These are phyloP conservation scores for Zenarchopterus dispar DNA, from an alignment of 2,797 vertebrate species.

Conservation along the genomic window DNA sequence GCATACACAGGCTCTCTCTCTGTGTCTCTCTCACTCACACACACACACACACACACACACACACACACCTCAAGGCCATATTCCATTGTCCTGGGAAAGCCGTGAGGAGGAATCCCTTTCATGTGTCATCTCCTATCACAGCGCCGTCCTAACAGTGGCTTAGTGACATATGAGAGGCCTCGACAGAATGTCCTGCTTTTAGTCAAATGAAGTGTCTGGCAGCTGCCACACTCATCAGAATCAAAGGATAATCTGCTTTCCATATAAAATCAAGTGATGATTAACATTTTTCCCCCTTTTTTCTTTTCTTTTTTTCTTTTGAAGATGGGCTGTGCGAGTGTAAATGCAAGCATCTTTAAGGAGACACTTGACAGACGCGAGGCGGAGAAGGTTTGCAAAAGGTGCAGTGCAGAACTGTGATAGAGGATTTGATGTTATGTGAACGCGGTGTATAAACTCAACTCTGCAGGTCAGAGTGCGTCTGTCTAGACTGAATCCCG, in stretches of 20 bases:
- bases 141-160: slow-evolving; percentile 71
- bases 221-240: slow-evolving; percentile 77
- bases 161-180: slow-evolving; percentile 71
- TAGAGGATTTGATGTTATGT: slow-evolving; percentile 61
- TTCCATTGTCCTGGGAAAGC: slow-evolving; percentile 73
- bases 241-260: slow-evolving; percentile 82
- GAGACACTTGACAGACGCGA: slow-evolving; percentile 80
- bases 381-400: slow-evolving; percentile 55
- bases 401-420: slow-evolving; percentile 40
- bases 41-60: slow-evolving; percentile 20
- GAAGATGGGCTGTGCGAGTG: slow-evolving; percentile 22
- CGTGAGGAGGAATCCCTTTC: slow-evolving; percentile 70
- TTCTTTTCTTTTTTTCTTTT: too few species aligned
- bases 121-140: slow-evolving; percentile 72
- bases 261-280: slow-evolving; percentile 80
- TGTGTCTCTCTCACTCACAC: slow-evolving; percentile 5
- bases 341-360: slow-evolving; percentile 73
- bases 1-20: slow-evolving; percentile 10
- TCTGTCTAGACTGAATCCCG: slow-evolving; percentile 20
- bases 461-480: slow-evolving; percentile 19
- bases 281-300: slow-evolving; percentile 67
- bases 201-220: slow-evolving; percentile 75
- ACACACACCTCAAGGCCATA: slow-evolving; percentile 63
- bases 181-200: slow-evolving; percentile 74
- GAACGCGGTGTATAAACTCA: slow-evolving; percentile 43